Evolutionary conservation across 2,113 vertebrate species (phyloP).

Genomic region (Nothobranchius furzeri): DNA sequence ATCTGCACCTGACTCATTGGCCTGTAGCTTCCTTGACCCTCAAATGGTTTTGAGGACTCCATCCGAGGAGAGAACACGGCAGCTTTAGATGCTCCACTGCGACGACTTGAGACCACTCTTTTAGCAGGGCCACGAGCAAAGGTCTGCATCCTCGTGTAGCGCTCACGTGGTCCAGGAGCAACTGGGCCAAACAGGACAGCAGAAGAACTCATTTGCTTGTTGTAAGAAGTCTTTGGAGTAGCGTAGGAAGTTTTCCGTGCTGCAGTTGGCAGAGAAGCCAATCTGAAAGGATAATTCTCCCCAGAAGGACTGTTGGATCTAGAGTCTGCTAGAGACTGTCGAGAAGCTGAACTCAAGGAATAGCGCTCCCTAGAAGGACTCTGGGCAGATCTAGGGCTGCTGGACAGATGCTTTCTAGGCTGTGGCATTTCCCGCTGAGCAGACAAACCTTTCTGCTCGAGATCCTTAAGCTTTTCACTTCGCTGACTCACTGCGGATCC

Average conservation of each 20-base stretch:
- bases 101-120: not conserved
- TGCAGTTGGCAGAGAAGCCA: not conserved
- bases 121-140: constrained; percentile 4
- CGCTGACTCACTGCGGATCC: not conserved
- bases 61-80: not conserved
- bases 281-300: too few relatives aligned
- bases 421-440: not conserved
- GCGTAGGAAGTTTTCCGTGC: not conserved
- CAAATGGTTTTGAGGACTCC: accelerated
- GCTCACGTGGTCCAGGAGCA: accelerated
- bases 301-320: not conserved
- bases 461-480: not conserved
- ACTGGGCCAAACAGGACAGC: not conserved
- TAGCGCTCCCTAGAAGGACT: not conserved
- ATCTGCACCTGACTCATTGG: not conserved
- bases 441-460: not conserved
- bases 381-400: not conserved
- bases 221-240: not conserved
- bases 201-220: not conserved
- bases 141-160: not conserved
- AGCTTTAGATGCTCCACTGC: not conserved
- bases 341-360: not conserved
- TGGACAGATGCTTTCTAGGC: not conserved
- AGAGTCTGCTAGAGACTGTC: not conserved
- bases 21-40: not conserved